Evolutionary conservation across 1,140 invertebrate species (phyloP).

Genomic region (Drosophila repletoides): DNA sequence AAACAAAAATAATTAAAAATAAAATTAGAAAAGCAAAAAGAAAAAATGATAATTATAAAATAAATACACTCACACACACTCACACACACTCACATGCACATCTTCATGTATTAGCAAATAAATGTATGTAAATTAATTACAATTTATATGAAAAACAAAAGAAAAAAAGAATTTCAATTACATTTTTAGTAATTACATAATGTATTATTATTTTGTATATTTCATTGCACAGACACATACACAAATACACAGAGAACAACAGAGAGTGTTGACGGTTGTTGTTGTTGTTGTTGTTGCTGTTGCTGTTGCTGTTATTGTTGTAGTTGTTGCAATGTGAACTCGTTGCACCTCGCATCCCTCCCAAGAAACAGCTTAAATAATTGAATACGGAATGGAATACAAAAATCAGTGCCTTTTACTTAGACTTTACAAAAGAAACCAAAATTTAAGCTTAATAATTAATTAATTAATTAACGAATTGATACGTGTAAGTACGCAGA

Average conservation of each 20-base stretch:
- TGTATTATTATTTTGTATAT: conserved; percentile 77
- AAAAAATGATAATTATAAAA: not conserved
- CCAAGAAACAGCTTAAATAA: conserved; percentile 26
- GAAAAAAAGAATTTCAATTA: conserved; percentile 70
- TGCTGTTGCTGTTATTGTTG: too few relatives aligned
- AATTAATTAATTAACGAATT: conserved; percentile 27
- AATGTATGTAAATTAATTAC: conserved; percentile 45
- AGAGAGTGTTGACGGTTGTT: conserved; percentile 39
- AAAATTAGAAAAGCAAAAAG: conserved; percentile 18
- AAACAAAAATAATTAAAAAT: conserved; percentile 24
- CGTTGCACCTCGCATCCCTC: conserved; percentile 64
- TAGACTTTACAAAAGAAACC: conserved; percentile 63
- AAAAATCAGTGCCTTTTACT: conserved; percentile 74
- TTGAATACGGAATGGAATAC: conserved; percentile 34
- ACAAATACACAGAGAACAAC: conserved; percentile 7
- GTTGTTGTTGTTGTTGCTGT: conserved; percentile 27
- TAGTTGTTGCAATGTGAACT: conserved; percentile 59
- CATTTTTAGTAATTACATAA: conserved; percentile 75
- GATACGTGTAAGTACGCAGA: conserved; percentile 27
- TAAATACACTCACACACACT: conserved; percentile 15
- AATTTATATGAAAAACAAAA: conserved; percentile 27
- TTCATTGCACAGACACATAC: conserved; percentile 38
- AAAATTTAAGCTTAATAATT: conserved; percentile 49
- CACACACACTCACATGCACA: conserved; percentile 48
- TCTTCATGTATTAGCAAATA: conserved; percentile 70